Evolutionary conservation across 2,113 vertebrate genomes (phyloP), one percentile per base, ranked within the genome.

Genomic region (Chloroceryle aenea): DNA sequence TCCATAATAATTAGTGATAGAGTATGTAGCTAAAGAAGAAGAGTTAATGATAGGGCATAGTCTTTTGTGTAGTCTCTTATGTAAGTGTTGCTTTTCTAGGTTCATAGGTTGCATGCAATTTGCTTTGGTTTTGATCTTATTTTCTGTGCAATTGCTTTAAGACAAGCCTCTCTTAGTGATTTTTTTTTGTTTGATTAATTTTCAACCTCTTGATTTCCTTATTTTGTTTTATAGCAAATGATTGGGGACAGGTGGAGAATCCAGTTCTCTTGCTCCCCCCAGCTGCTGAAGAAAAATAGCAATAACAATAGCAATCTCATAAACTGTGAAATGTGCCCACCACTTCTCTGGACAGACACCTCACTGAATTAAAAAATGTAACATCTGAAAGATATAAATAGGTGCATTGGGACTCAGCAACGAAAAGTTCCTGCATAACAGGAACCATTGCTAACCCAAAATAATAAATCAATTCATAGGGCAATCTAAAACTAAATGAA

Each of bases 1-100:
- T 91, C 87, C 30, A 23, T 89, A 85, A 88, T 91, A 97, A 97
- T 97, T 96, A 97, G 95, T 68, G 78, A 66, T 80, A 82, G 59
- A 53, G 58, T 87, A 84, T 5, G 16, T 85, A 69, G 71, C 83
- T 93, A 84, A 81, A 34, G 63, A 79, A 69, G 66, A 96, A 96
- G 89, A 94, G 86, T 77, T 96, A 97, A 96, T 84, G 83, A 86
- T 27, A 75, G 90, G 91, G 75, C 67, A 78, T 25, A 85, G 52
- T 79, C 85, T 93, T 92, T 73, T 71, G 79, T 91, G 62, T 50
- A 45, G 80, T 87, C 68, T 89, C 59, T 96, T 86, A 56, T 84
- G 55, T 83, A 90, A 89, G 90, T 87, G 50, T 95, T 94, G 95
- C 87, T 95, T 97, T 71, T 21, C 85, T 86, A 59, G 29, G 77